Conservation (phyloP, 1,140 invertebrate genomes). For the Drosophila nannoptera region DNA sequence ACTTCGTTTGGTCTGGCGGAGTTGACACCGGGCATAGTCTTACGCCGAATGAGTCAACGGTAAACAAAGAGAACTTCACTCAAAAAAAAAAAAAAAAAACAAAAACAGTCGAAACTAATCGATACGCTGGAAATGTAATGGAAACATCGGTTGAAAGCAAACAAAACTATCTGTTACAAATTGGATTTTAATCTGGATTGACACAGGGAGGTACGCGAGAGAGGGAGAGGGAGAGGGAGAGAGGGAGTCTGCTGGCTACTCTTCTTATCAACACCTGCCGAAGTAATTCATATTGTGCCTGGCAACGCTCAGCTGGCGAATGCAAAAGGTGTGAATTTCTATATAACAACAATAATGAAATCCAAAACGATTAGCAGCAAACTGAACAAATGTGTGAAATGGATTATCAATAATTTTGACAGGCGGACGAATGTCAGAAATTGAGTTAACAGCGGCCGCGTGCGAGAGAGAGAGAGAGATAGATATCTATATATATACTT, state of each 20-base stretch:
- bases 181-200: slow-evolving; percentile 30
- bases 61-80: slow-evolving; percentile 21
- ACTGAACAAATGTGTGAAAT: slow-evolving; percentile 42
- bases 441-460: slow-evolving; percentile 32
- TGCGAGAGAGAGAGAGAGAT: not conserved
- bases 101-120: slow-evolving; percentile 33
- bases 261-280: slow-evolving; percentile 46
- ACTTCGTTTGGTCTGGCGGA: not conserved
- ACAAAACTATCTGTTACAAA: slow-evolving; percentile 12
- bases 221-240: not conserved
- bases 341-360: slow-evolving; percentile 49
- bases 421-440: slow-evolving; percentile 30
- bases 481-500: no score
- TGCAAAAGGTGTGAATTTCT: slow-evolving; percentile 65
- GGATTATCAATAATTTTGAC: slow-evolving; percentile 51
- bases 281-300: slow-evolving; percentile 14
- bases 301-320: slow-evolving; percentile 37
- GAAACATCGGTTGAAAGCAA: slow-evolving; percentile 45
- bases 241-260: slow-evolving; percentile 8
- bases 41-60: slow-evolving; percentile 42
- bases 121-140: slow-evolving; percentile 50
- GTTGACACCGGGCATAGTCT: not conserved
- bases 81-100: no score
- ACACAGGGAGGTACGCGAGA: not conserved
- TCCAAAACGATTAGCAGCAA: slow-evolving; percentile 48